Conservation (phyloP, 2,797 vertebrate genomes). For the Hybognathus amarus region DNA sequence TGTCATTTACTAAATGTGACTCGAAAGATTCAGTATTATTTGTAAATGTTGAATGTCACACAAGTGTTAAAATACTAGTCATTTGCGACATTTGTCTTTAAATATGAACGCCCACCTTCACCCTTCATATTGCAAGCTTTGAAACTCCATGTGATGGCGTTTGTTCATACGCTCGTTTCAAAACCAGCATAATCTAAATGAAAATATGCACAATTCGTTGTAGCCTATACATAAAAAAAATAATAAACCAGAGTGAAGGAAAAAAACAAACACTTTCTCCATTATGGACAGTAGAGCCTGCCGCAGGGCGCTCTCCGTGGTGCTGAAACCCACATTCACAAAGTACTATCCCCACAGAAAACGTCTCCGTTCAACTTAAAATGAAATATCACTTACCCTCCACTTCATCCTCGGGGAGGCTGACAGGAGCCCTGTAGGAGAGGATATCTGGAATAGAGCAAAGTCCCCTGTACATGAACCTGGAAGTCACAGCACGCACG, state of each 20-base stretch:
- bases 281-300: background rate
- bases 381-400: constrained; percentile 83
- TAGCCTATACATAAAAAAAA: background rate
- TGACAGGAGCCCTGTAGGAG: constrained; percentile 87
- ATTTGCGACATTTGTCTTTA: background rate
- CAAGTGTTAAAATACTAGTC: background rate
- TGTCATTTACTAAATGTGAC: background rate
- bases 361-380: background rate
- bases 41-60: background rate
- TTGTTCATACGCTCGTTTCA: background rate
- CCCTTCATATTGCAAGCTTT: constrained; percentile 3
- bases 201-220: background rate
- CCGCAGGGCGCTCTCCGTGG: constrained; percentile 52
- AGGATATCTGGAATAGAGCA: constrained; percentile 95
- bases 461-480: constrained; percentile 98
- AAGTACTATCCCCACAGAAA: constrained; percentile 15
- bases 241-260: background rate
- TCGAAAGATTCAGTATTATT: background rate
- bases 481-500: constrained; percentile 95
- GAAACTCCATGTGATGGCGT: background rate
- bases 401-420: constrained; percentile 93
- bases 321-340: constrained; percentile 50
- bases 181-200: background rate
- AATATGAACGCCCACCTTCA: constrained; percentile 16
- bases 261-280: constrained; percentile 17